Conservation (phyloP, 2,888 invertebrate species). For the Stenchaetothrips biformis region DNA sequence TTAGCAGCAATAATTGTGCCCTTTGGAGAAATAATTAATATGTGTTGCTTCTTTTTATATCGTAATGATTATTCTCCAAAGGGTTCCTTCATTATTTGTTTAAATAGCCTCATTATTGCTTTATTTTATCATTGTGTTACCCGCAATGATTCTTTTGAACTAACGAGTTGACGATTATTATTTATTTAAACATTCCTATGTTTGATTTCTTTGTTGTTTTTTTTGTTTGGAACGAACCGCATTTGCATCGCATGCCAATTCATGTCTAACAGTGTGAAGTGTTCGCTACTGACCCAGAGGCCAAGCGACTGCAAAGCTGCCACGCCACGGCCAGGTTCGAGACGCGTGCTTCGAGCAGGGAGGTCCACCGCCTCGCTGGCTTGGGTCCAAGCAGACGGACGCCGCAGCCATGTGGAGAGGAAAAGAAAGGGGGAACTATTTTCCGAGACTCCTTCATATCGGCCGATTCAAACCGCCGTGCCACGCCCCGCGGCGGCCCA, state of each 20-base stretch:
- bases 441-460: too few species aligned
- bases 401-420: not conserved
- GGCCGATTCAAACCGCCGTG: too few species aligned
- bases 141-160: too few species aligned
- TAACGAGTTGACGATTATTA: too few species aligned
- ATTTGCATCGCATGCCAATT: slow-evolving; percentile 6
- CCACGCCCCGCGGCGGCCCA: too few species aligned
- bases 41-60: not conserved
- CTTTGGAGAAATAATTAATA: too few species aligned
- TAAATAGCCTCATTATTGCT: not conserved
- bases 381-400: not conserved
- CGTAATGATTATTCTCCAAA: not conserved
- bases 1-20: not conserved
- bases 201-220: not conserved
- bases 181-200: not conserved
- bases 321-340: too few species aligned
- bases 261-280: slow-evolving; percentile 4
- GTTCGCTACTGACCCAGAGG: slow-evolving; percentile 7
- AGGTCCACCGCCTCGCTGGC: not conserved
- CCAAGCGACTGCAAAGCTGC: not conserved
- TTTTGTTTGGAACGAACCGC: not conserved
- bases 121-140: too few species aligned
- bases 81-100: not conserved
- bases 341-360: not conserved
- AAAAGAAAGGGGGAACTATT: too few species aligned